A percentile compares a stretch with the other conserved stretches of the same genome.
These are phyloP conservation scores for Tautogolabrus adspersus DNA, from an alignment of 2,113 vertebrate genomes.

Conservation along the genomic window DNA sequence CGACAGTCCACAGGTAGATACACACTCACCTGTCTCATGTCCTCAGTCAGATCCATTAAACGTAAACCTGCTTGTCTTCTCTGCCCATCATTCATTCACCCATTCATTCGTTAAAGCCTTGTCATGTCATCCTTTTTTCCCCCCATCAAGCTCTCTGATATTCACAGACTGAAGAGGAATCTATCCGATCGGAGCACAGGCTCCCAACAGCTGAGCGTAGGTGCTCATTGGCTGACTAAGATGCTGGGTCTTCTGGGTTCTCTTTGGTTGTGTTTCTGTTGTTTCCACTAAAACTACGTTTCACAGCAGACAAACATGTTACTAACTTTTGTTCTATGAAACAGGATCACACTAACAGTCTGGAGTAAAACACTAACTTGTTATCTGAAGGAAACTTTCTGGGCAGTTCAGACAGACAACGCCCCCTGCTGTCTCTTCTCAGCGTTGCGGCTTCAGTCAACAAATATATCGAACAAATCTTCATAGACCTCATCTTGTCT, in stretches of 20 bases:
- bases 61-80: not conserved
- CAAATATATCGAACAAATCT: not conserved
- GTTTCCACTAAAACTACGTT: not conserved
- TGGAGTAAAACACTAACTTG: no score
- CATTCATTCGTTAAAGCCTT: not conserved
- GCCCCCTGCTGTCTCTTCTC: slow-evolving; percentile 1
- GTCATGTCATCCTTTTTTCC: slow-evolving; percentile 46
- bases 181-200: slow-evolving; percentile 72
- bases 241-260: not conserved
- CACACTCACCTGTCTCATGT: not conserved
- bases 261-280: not conserved
- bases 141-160: slow-evolving; percentile 62
- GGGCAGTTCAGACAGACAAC: not conserved
- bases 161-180: slow-evolving; percentile 70
- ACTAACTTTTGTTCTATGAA: not conserved
- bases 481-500: no score
- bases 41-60: not conserved
- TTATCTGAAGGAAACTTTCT: not conserved
- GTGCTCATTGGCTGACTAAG: slow-evolving; percentile 54
- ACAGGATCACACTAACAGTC: not conserved
- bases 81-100: not conserved
- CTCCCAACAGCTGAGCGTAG: slow-evolving; percentile 66
- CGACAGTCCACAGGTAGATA: slow-evolving; percentile 64
- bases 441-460: not conserved
- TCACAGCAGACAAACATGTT: not conserved